A percentile compares a stretch with the other conserved stretches of the same genome.
Evolutionary conservation across 2,888 invertebrate species (phyloP).

Genomic region (Gastrophysa polygoni): DNA sequence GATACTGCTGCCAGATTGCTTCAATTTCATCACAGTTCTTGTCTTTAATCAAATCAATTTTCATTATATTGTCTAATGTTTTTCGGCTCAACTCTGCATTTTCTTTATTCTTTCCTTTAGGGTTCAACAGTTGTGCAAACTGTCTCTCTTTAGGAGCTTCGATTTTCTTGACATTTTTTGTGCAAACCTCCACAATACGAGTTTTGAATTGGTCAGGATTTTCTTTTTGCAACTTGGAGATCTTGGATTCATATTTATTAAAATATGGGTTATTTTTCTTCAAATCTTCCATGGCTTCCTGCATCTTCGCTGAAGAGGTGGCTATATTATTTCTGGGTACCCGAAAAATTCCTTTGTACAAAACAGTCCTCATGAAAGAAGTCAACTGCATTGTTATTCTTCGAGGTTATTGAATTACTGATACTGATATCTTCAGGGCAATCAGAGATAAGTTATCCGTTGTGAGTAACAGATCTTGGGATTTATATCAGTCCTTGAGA

Average conservation of each 20-base stretch:
- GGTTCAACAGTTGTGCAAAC: conserved; percentile 69
- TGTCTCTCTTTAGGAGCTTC: conserved; percentile 59
- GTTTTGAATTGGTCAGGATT: conserved; percentile 77
- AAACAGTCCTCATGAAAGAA: conserved; percentile 38
- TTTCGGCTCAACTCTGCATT: conserved; percentile 52
- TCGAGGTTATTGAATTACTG: too few species aligned
- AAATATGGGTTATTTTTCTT: conserved; percentile 78
- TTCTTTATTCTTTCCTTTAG: conserved; percentile 60
- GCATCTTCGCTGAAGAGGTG: conserved; percentile 56
- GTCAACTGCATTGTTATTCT: conserved; percentile 40
- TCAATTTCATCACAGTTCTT: conserved; percentile 75
- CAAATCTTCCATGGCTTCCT: conserved; percentile 63
- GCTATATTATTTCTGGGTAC: conserved; percentile 48
- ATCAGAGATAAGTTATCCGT: too few species aligned
- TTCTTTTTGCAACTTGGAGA: conserved; percentile 73
- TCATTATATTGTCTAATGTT: conserved; percentile 73
- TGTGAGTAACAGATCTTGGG: too few species aligned
- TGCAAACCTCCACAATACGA: conserved; percentile 64
- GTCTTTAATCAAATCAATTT: conserved; percentile 73
- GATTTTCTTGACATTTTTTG: conserved; percentile 55
- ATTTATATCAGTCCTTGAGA: too few species aligned
- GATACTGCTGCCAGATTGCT: conserved; percentile 81
- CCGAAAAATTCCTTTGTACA: conserved; percentile 40
- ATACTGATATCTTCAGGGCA: too few species aligned
- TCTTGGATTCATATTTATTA: conserved; percentile 80